Base-by-base conservation (phyloP, 2,113 vertebrate species). In the Amphiprion percula region DNA sequence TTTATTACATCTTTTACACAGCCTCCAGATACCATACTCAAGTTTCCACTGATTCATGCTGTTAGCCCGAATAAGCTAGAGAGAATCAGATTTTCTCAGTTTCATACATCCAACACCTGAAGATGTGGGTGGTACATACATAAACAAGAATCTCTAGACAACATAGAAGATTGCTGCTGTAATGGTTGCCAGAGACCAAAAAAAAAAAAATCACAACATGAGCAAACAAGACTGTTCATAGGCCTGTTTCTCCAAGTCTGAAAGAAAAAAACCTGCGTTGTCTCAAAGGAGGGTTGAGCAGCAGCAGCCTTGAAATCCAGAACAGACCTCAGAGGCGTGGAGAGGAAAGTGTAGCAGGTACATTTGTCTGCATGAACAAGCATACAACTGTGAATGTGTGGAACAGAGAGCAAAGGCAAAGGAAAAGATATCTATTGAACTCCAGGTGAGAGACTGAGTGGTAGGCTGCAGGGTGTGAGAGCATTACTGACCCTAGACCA, bases 91-190 rank as follows among this genome's bases (percentile, higher is more conserved):
- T 53, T 28, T 37, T 68, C 24, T 72, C 10, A 10, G 60, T 0
- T 76, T 63, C 75, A 75, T 47, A 23, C 41, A 68, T 58, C 52
- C 49, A 80, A 28, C 54, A 79, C 75, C 63, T 77, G 79, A 65
- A 56, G 52, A 58, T 76, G 68, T 80, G 33, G 58, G 75, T 12
- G 66, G 44, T 52, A n/a, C 30, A 53, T 10, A 53, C 15, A 60
- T 37, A 71, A 54, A 72, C 19, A 73, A 6, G 17, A 62, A 41
- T 37, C 56, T 67, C 62, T 60, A 74, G 58, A 77, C 65, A 55
- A 23, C 24, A 47, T 47, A 66, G 47, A 24, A 30, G 47, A 65
- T 61, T 72, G 50, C 52, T 75, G 74, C 16, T 10, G 8, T 41
- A 52, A 28, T 33, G 47, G 62, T 63, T 79, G 70, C 70, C 47